phyloP scores from a whole-genome alignment of 2,888 invertebrate genomes.

The Cantharis rufa region DNA sequence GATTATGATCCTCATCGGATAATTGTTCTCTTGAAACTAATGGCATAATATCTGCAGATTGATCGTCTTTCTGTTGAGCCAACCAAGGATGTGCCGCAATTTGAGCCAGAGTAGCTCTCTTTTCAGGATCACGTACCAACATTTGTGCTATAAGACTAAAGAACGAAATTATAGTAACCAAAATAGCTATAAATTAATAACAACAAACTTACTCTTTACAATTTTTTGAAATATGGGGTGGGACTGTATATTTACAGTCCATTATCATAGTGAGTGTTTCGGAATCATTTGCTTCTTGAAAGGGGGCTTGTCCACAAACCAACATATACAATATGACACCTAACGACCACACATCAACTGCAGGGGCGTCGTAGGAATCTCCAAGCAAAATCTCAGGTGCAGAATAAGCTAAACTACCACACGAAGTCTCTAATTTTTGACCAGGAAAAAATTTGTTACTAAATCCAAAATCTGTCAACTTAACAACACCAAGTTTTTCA shows the following conservation, averaged over 20 bases:
- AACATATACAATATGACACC: conserved; percentile 99
- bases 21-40: conserved; percentile 88
- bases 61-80: conserved; percentile 59
- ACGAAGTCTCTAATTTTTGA: conserved; percentile 95
- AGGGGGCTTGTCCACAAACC: conserved; percentile 96
- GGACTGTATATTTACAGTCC: conserved; percentile 97
- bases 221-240: conserved; percentile 80
- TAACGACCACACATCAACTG: conserved; percentile 98
- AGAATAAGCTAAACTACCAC: conserved; percentile 98
- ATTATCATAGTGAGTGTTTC: conserved; percentile 99
- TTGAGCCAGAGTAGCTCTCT: conserved; percentile 84
- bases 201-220: conserved; percentile 73
- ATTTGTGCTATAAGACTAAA: conserved; percentile 85
- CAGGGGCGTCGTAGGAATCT: conserved; percentile 98
- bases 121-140: conserved; percentile 92
- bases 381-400: conserved; percentile 98
- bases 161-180: conserved; percentile 12
- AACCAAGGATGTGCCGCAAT: conserved; percentile 89
- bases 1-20: conserved; percentile 86
- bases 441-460: conserved; percentile 97
- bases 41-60: conserved; percentile 68
- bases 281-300: conserved; percentile 99
- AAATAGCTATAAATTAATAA: background rate
- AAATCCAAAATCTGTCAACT: conserved; percentile 97
- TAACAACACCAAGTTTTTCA: conserved; percentile 94